These are phyloP conservation scores for Linepithema humile DNA, from an alignment of 1,140 invertebrate species.

Conservation along the genomic window DNA sequence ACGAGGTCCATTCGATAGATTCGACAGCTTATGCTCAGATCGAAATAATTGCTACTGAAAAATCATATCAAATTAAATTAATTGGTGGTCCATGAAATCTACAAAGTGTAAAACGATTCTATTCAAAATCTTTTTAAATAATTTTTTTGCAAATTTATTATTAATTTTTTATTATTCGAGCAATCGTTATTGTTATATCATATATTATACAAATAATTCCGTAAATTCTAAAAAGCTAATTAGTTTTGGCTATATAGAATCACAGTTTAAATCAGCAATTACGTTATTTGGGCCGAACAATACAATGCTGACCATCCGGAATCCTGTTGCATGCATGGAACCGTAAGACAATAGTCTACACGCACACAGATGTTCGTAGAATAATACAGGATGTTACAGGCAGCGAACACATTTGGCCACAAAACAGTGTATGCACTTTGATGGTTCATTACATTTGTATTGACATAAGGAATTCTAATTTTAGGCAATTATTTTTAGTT, in stretches of 20 bases:
- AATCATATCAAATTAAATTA: slow-evolving; percentile 19
- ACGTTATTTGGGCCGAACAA: background rate
- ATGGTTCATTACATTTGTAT: slow-evolving; percentile 8
- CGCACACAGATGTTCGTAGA: background rate
- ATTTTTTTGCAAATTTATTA: background rate
- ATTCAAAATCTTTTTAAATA: background rate
- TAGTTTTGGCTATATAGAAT: too few species aligned
- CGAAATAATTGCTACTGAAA: background rate
- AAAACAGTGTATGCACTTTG: slow-evolving; percentile 11
- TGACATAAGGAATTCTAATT: background rate
- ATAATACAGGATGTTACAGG: slow-evolving; percentile 28
- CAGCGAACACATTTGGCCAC: background rate
- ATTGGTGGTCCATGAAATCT: background rate
- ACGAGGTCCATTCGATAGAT: slow-evolving; percentile 30
- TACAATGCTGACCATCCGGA: background rate
- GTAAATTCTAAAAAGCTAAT: too few species aligned
- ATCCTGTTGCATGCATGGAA: slow-evolving; percentile 22
- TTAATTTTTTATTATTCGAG: background rate
- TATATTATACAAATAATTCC: background rate
- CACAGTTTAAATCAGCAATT: slow-evolving; percentile 31
- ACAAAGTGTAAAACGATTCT: background rate
- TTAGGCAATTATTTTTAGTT: background rate
- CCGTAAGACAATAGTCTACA: slow-evolving; percentile 11
- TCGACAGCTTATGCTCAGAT: background rate
- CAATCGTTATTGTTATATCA: background rate